Percentiles rank a stretch among this genome's conserved stretches.
Conservation (phyloP, 2,797 vertebrate species). For the Urophycis tenuis region DNA sequence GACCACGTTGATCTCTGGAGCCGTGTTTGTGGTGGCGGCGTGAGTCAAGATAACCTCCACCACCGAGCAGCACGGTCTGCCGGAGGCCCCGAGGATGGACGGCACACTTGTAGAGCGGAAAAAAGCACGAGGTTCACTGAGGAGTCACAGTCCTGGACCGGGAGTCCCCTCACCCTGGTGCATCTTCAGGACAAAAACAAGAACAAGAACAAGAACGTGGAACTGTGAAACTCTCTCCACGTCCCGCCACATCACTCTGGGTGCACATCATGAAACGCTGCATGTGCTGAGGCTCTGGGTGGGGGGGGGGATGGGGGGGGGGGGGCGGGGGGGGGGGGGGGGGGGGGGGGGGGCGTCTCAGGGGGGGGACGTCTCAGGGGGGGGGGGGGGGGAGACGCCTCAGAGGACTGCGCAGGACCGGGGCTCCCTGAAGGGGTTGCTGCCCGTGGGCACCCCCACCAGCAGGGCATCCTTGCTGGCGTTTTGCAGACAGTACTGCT, state of each 20-base stretch:
- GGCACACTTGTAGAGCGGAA: background rate
- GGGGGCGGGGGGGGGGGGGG: too few relatives aligned
- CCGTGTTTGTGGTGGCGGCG: background rate
- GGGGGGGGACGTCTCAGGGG: too few relatives aligned
- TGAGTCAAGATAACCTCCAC: too few relatives aligned
- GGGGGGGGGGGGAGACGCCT: conserved; percentile 27
- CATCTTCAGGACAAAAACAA: background rate
- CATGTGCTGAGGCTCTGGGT: too few relatives aligned
- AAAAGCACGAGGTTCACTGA: background rate
- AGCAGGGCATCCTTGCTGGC: conserved; percentile 90
- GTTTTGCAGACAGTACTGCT: conserved; percentile 94
- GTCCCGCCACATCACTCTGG: background rate
- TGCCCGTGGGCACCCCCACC: conserved; percentile 85
- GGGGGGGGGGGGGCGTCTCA: too few relatives aligned
- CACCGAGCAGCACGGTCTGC: too few relatives aligned
- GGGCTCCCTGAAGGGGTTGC: conserved; percentile 94
- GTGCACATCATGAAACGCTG: background rate
- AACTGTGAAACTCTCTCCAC: background rate
- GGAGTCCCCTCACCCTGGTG: background rate
- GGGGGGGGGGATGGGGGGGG: too few relatives aligned
- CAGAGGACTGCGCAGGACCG: conserved; percentile 86
- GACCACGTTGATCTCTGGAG: background rate
- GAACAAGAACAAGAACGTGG: background rate
- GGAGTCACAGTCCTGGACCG: background rate
- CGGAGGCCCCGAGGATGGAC: too few relatives aligned